Base-by-base conservation (phyloP, 2,797 vertebrate species). In the Manis pentadactyla region DNA sequence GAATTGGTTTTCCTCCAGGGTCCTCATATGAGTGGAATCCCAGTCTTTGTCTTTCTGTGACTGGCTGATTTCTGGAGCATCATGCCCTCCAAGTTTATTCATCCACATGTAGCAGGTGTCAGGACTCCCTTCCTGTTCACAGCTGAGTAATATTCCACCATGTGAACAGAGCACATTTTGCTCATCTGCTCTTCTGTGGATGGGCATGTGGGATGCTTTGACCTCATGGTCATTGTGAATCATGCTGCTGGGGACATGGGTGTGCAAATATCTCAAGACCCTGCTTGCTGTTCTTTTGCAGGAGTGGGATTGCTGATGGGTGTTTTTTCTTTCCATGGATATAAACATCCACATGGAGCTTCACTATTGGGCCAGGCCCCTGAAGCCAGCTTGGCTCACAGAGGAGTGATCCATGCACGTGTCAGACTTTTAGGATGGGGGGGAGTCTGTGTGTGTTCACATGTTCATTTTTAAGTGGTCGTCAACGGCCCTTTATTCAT, bases 371-470 rank as follows among this genome's bases (percentile, higher is more conserved):
- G 15, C 77, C 37, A n/a, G 90, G 59, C 81, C 51, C 13, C 46
- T 4, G 18, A 42, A 37, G 53, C 64, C 7, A 0, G 1, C 71
- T 34, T 6, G 4, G 61, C 49, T 71, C 46, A 0, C 0, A 5
- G 42, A 7, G n/a, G 55, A 61, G 55, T 27, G 15, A 0, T 5
- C 21, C 29, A 21, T 1, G 14, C 7, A 1, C 1, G 0, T 0
- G 5, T 17, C n/a, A 12, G 79, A 23, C 29, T 3, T 19, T 42
- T 2, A 10, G 87, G 63, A 14, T 1, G 3, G 12, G 1, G 27
- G 34, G 68, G 61, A 5, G 10, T 73, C 83, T 34, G n/a, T 23
- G 49, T 63, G 10, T 27, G 15, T 27, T 14, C 8, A 49, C 25
- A 1, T 1, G 7, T 53, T 79, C 74, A 2, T 25, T 61, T 84